Conservation (phyloP, 2,113 vertebrate genomes). For the Ivindomyrus marchei region DNA sequence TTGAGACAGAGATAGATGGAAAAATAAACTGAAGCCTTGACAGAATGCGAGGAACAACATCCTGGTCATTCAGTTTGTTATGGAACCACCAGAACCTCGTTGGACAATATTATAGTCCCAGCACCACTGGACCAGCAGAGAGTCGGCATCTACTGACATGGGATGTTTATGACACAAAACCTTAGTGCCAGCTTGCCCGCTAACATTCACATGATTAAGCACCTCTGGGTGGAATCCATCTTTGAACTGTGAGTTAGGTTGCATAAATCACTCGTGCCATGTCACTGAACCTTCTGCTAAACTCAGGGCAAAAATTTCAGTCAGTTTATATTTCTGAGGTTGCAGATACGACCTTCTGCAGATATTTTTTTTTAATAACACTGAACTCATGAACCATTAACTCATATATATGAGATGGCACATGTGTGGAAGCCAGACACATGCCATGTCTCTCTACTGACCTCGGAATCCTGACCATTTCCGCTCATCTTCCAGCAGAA, state of each 20-base stretch:
- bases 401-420: not conserved
- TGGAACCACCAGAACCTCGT: not conserved
- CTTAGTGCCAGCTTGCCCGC: not conserved
- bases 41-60: not conserved
- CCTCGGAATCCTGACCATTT: not conserved
- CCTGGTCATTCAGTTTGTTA: not conserved
- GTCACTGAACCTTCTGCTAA: not conserved
- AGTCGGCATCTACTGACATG: not conserved
- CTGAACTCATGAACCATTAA: not conserved
- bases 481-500: not conserved
- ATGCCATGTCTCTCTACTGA: not conserved
- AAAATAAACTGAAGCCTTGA: not conserved
- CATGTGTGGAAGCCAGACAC: not conserved
- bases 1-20: not conserved
- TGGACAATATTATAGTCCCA: not conserved
- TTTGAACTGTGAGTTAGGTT: not conserved
- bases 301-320: not conserved
- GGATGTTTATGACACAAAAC: not conserved
- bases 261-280: not conserved
- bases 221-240: not conserved
- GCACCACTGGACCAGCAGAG: not conserved
- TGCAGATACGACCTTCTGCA: not conserved
- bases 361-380: not conserved
- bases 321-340: not conserved
- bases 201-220: not conserved